Percentiles rank a stretch among this genome's conserved stretches.
These are phyloP conservation scores for Oeneis ivallda DNA, from an alignment of 2,888 invertebrate species.

Conservation along the genomic window DNA sequence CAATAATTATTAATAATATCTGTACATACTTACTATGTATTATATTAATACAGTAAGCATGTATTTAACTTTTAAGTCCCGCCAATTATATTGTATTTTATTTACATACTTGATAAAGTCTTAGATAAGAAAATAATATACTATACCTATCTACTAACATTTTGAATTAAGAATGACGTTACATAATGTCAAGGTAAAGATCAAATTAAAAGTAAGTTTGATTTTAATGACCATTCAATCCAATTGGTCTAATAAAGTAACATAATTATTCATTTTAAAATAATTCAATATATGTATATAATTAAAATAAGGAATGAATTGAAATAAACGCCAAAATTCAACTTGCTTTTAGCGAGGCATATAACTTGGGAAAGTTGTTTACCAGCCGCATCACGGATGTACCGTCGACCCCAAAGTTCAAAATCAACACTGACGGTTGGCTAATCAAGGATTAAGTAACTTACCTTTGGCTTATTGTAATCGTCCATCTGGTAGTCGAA, in stretches of 20 bases:
- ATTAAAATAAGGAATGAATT: not conserved
- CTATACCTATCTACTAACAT: not conserved
- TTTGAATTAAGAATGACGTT: slow-evolving; percentile 11
- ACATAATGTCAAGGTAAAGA: slow-evolving; percentile 21
- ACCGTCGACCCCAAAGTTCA: slow-evolving; percentile 17
- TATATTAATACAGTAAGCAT: too few relatives aligned
- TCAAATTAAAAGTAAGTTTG: not conserved
- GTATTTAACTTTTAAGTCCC: not conserved
- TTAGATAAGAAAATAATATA: not conserved
- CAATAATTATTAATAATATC: too few relatives aligned
- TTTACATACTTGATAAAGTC: not conserved
- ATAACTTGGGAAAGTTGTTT: slow-evolving; percentile 60
- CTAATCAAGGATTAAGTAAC: slow-evolving; percentile 48
- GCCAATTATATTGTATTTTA: not conserved
- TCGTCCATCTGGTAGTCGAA: slow-evolving; percentile 78
- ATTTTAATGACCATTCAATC: too few relatives aligned
- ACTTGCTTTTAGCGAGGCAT: not conserved
- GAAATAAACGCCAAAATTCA: slow-evolving; percentile 8
- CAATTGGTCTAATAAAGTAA: too few relatives aligned
- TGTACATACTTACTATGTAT: too few relatives aligned
- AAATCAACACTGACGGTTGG: slow-evolving; percentile 28
- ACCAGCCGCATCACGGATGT: slow-evolving; percentile 49
- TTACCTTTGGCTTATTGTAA: slow-evolving; percentile 72
- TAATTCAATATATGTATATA: not conserved
- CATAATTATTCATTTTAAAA: slow-evolving; percentile 4